A percentile compares a stretch with the other conserved stretches of the same genome.
Conservation (phyloP, 2,888 invertebrate species). For the Scaptomyza parva region DNA sequence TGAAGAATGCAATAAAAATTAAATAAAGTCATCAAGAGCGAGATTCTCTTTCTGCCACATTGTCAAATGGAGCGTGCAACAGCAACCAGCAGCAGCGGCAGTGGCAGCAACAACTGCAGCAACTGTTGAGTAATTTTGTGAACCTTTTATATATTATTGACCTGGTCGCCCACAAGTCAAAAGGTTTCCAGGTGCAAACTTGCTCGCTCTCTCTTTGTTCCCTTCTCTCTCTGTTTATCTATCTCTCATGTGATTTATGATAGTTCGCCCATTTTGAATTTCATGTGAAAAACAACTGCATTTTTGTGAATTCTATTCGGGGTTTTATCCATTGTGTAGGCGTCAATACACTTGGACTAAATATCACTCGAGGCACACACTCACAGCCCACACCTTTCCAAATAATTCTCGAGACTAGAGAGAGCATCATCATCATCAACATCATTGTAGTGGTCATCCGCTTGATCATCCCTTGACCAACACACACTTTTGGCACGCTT, state of each 20-base stretch:
- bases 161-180: constrained; percentile 63
- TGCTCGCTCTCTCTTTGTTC: constrained; percentile 1
- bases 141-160: constrained; percentile 26
- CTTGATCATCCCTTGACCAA: constrained; percentile 60
- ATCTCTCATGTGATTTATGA: constrained; percentile 67
- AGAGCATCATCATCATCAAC: constrained; percentile 25
- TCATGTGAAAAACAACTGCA: constrained; percentile 66
- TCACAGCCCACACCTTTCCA: constrained; percentile 56
- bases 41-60: constrained; percentile 45
- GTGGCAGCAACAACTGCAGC: constrained; percentile 33
- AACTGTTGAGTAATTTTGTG: constrained; percentile 73
- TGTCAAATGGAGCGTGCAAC: constrained; percentile 72
- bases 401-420: constrained; percentile 31
- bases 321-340: constrained; percentile 64
- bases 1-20: constrained; percentile 74
- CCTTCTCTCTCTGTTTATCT: constrained; percentile 9
- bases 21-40: constrained; percentile 79
- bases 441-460: constrained; percentile 58
- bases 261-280: constrained; percentile 42
- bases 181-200: constrained; percentile 71
- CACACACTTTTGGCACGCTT: constrained; percentile 77
- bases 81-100: constrained; percentile 11
- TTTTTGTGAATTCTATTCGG: constrained; percentile 20
- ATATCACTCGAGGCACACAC: constrained; percentile 62
- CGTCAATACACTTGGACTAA: constrained; percentile 61